Conservation (phyloP, 2,888 invertebrate genomes). For the Sinodicranocentrus sp. region DNA sequence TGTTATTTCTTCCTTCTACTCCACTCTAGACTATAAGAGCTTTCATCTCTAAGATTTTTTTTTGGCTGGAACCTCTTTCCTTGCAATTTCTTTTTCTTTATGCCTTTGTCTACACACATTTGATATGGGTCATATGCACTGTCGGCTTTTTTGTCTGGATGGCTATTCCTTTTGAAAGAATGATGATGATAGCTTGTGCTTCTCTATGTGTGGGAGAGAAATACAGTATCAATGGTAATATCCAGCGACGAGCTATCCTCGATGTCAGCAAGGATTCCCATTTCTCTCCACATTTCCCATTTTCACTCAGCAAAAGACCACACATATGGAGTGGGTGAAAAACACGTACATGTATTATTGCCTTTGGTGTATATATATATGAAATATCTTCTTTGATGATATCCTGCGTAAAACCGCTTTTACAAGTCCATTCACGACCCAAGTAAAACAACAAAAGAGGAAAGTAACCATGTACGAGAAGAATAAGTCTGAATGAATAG, state of each 20-base stretch:
- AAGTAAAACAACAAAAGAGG: conserved; percentile 17
- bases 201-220: too few relatives aligned
- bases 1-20: too few relatives aligned
- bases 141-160: conserved; percentile 43
- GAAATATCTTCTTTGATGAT: too few relatives aligned
- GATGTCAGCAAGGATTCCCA: conserved; percentile 39
- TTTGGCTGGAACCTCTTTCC: too few relatives aligned
- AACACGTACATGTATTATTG: conserved; percentile 22
- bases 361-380: conserved; percentile 19
- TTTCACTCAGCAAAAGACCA: conserved; percentile 22
- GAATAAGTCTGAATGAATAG: not conserved
- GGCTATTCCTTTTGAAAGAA: conserved; percentile 2
- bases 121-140: conserved; percentile 38
- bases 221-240: conserved; percentile 11
- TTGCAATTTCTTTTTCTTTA: too few relatives aligned
- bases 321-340: conserved; percentile 22
- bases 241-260: conserved; percentile 2
- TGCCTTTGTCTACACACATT: too few relatives aligned
- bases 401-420: conserved; percentile 27
- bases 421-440: conserved; percentile 49
- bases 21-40: too few relatives aligned
- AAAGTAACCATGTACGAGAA: conserved; percentile 8
- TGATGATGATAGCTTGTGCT: conserved; percentile 21
- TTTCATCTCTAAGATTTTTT: too few relatives aligned
- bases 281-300: conserved; percentile 20